Percentiles rank a stretch among this genome's conserved stretches.
Conservation (phyloP, 2,113 vertebrate genomes). For the Epinephelus moara region DNA sequence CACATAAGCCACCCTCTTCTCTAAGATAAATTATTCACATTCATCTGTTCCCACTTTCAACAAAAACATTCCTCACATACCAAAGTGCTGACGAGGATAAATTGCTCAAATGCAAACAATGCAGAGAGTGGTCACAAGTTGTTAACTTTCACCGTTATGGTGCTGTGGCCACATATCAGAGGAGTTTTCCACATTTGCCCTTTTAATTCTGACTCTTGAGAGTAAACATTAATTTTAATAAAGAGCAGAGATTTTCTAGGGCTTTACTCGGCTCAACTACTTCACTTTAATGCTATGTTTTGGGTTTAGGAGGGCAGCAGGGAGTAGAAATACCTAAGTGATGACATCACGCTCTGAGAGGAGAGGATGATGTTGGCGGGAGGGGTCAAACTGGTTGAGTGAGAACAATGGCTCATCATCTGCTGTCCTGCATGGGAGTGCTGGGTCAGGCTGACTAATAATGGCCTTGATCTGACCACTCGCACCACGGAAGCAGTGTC, state of each 20-base stretch:
- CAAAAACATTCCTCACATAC: slow-evolving; percentile 80
- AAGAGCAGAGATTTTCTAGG: slow-evolving; percentile 21
- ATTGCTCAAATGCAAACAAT: slow-evolving; percentile 47
- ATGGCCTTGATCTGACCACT: slow-evolving; percentile 54
- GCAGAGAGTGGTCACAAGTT: slow-evolving; percentile 46
- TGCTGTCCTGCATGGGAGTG: slow-evolving; percentile 45
- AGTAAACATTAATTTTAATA: neutral
- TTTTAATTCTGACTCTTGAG: slow-evolving; percentile 1
- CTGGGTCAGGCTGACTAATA: slow-evolving; percentile 50
- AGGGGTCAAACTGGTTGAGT: slow-evolving; percentile 49
- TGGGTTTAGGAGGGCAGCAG: slow-evolving; percentile 16
- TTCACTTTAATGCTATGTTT: slow-evolving; percentile 44
- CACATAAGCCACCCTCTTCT: neutral
- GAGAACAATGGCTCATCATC: slow-evolving; percentile 66
- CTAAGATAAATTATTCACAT: slow-evolving; percentile 45
- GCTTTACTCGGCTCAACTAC: slow-evolving; percentile 3
- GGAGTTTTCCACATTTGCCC: neutral
- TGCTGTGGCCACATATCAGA: slow-evolving; percentile 6
- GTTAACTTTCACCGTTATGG: slow-evolving; percentile 31
- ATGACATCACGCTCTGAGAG: slow-evolving; percentile 67
- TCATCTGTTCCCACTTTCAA: slow-evolving; percentile 52
- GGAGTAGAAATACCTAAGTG: slow-evolving; percentile 63
- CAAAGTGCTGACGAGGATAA: slow-evolving; percentile 57
- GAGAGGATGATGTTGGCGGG: slow-evolving; percentile 26
- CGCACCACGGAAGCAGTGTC: slow-evolving; percentile 33